These are phyloP conservation scores for Carollia perspicillata DNA, from an alignment of 2,113 vertebrate genomes.

Conservation along the genomic window DNA sequence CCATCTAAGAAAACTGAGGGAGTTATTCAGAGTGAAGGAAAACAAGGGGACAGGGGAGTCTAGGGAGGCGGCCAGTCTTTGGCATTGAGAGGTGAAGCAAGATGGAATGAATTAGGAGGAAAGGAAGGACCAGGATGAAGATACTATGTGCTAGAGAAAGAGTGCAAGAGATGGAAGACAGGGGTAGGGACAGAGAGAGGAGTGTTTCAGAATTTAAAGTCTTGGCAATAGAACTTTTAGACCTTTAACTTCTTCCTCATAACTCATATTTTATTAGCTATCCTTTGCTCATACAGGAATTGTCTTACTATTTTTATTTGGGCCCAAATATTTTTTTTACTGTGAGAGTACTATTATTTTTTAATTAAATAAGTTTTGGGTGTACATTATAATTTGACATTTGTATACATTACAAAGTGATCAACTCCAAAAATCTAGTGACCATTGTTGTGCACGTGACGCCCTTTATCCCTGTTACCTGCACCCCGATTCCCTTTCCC, in stretches of 20 bases:
- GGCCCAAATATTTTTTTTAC: background rate
- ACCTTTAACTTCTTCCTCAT: background rate
- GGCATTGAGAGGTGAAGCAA: background rate
- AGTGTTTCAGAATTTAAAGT: background rate
- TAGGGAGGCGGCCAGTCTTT: background rate
- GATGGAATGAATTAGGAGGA: background rate
- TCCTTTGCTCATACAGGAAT: background rate
- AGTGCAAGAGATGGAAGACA: background rate
- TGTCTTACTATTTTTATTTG: background rate
- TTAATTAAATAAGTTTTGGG: background rate
- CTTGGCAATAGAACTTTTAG: background rate
- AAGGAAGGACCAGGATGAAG: background rate
- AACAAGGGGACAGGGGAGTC: background rate
- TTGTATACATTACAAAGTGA: background rate
- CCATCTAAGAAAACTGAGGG: background rate
- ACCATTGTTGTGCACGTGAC: background rate
- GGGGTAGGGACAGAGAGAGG: background rate
- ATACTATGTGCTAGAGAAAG: background rate
- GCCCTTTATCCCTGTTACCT: background rate
- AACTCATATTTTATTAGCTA: background rate
- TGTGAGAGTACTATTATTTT: background rate
- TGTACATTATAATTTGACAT: background rate
- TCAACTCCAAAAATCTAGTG: background rate
- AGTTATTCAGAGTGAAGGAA: background rate
- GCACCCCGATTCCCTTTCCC: too few species aligned